Base-by-base conservation (phyloP, 2,113 vertebrate species). In the Tupaia tana region DNA sequence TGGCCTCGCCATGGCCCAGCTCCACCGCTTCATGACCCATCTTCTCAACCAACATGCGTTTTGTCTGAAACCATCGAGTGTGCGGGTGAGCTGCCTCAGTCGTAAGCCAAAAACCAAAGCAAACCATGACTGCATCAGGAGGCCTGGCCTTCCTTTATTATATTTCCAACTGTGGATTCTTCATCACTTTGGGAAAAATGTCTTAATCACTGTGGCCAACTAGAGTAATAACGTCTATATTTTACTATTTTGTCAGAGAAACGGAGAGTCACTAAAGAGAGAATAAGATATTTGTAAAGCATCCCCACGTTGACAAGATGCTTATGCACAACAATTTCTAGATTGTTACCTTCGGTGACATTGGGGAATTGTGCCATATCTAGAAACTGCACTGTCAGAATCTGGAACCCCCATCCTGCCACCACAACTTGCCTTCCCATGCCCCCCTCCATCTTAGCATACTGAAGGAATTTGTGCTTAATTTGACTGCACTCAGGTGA, bases 21-120 rank as follows among this genome's bases (percentile, higher is more conserved):
- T 99, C 99, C 63, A 99, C 99, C 2, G 99, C 99, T 98, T 99
- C 99, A 9, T 99, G 99, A 59, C 99, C 99, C 99, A 99, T 99
- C 97, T 99, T 99, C 96, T 99, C 99, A 98, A 99, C 99, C 98
- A 99, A 92, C 99, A 99, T 99, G 70, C 99, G 98, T 87, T 99
- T 99, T 58, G 99, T 99, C 99, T 99, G 94, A 58, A 97, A 95
- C 43, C 16, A 84, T n/a, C 56, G 66, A 0, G 31, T 81, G 31
- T 59, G 64, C 64, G 89, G 73, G 87, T 16, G 7, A 25, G 87
- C 80, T 6, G 70, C 7, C 31, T 6, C 61, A 73, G 58, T 31
- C 59, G 27, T 18, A 84, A 71, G 80, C 12, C n/a, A 63, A 78
- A 90, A 31, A 22, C 24, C 75, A 18, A n/a, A 43, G 43, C 7